Evolutionary conservation across 2,113 vertebrate species (phyloP), one percentile per base, ranked within the genome.

Genomic region (Rafetus swinhoei): DNA sequence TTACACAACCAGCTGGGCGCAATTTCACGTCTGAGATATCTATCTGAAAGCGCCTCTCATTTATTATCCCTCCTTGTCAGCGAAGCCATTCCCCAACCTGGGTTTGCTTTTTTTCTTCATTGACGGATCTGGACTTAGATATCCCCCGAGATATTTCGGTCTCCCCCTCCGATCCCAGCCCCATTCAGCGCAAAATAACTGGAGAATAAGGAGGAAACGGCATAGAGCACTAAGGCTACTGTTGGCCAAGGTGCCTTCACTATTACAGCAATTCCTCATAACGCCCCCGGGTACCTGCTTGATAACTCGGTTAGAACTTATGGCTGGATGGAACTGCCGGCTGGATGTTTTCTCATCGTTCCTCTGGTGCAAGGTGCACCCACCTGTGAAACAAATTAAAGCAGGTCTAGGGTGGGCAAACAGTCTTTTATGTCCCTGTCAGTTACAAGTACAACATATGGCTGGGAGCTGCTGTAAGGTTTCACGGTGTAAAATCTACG

Each of bases 1-100:
- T 99, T 99, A 99, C 98, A 99, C 98, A 98, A 98, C 98, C 99
- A 99, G 99, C 99, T 99, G 99, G 98, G 98, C 97, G 98, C 99
- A 98, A 99, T 99, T 99, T 99, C 99, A 99, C 99, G 98, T 99
- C 98, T 99, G 99, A 99, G 98, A 98, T 99, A 99, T 99, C 98
- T 98, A 98, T 99, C 98, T 99, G 99, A 99, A 99, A 99, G 99
- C 98, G 96, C 95, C 96, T 98, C 99, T 98, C 99, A 99, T 99
- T 99, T 99, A 99, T 99, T 98, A 98, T 96, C 97, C 97, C 97
- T 97, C 94, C 97, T 98, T 99, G 99, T 99, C 99, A 99, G 98
- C 93, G 97, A 98, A 98, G 98, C 98, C 98, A 97, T 98, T 99
- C 98, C 98, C 97, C 98, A 98, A 98, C 96, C 91, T 95, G 89